Evolutionary conservation across 2,797 vertebrate genomes (phyloP), one percentile per base, ranked within the genome.

Genomic region (Molossus alvarezi): DNA sequence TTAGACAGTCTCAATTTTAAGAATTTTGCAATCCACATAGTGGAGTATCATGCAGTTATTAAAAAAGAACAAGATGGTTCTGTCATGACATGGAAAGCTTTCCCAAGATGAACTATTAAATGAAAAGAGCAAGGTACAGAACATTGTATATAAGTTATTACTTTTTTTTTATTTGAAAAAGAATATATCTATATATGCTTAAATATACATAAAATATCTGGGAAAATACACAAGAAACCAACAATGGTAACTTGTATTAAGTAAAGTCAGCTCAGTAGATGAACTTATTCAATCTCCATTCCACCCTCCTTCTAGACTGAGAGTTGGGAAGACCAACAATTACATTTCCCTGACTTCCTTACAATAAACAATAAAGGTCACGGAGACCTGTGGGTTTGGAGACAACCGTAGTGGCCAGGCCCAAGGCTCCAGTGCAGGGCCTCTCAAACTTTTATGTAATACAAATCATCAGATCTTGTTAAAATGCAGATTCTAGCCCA

Each of bases 31-130:
- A 79, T 80, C 37, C 64, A 65, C n/a, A 58, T 9, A 71, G 45
- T 48, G 2, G 27, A 94, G 65, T 53, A 89, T 14, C 29, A 64
- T 51, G 29, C 3, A 79, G 5, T 69, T 91, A 51, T 75, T 83
- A 45, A 81, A 91, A 91, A 67, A 88, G 27, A 84, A 84, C 25
- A 95, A 94, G n/a, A 87, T 51, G 20, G 27, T 76, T 85, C 77
- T 76, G 41, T 23, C 23, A 94, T 51, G 18, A 76, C 33, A 62
- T 9, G 23, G 53, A 73, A 93, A 89, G 10, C 11, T 91, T 62
- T 91, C 51, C 51, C 64, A 92, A 53, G 23, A 89, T n/a, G n/a
- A 65, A 88, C 11, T 71, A 62, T 33, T 88, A 93, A 33, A 93
- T 96, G 58, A 83, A 83, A 82, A 83, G 9, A 96, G 27, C 48